A percentile compares a stretch with the other conserved stretches of the same genome.
Evolutionary conservation across 1,140 invertebrate species (phyloP).

Genomic region (Diorhabda carinulata): DNA sequence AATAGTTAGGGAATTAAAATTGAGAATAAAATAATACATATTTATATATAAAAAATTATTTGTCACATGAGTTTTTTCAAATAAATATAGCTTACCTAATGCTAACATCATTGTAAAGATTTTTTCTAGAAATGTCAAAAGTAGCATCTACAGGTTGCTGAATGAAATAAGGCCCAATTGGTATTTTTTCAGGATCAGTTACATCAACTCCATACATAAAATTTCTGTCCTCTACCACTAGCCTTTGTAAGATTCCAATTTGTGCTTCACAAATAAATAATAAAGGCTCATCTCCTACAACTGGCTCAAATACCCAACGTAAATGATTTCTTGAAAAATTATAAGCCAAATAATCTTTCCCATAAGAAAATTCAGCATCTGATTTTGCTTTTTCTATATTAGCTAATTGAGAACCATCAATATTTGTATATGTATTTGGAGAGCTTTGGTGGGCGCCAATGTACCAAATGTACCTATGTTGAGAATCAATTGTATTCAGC

Average conservation of each 20-base stretch:
- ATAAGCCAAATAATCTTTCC: slow-evolving; percentile 55
- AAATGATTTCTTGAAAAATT: slow-evolving; percentile 67
- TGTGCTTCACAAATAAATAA: slow-evolving; percentile 88
- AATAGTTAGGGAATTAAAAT: not conserved
- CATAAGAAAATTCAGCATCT: slow-evolving; percentile 46
- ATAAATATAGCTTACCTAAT: slow-evolving; percentile 50
- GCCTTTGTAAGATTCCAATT: slow-evolving; percentile 60
- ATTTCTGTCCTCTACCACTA: slow-evolving; percentile 67
- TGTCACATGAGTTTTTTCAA: slow-evolving; percentile 20
- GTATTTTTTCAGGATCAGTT: slow-evolving; percentile 73
- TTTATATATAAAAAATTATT: not conserved
- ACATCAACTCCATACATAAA: slow-evolving; percentile 78
- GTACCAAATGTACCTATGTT: slow-evolving; percentile 78
- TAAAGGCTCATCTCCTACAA: slow-evolving; percentile 69
- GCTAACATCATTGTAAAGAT: slow-evolving; percentile 67
- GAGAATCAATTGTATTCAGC: slow-evolving; percentile 75
- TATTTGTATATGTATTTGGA: slow-evolving; percentile 78
- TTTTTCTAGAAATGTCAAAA: slow-evolving; percentile 75
- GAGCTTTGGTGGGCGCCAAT: slow-evolving; percentile 70
- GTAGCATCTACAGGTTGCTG: slow-evolving; percentile 77
- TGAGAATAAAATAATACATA: not conserved
- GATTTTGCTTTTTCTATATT: slow-evolving; percentile 82
- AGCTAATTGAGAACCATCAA: slow-evolving; percentile 70
- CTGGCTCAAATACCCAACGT: slow-evolving; percentile 79
- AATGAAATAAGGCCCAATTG: slow-evolving; percentile 82